Conservation (phyloP, 2,888 invertebrate species). For the Apeira syringaria region DNA sequence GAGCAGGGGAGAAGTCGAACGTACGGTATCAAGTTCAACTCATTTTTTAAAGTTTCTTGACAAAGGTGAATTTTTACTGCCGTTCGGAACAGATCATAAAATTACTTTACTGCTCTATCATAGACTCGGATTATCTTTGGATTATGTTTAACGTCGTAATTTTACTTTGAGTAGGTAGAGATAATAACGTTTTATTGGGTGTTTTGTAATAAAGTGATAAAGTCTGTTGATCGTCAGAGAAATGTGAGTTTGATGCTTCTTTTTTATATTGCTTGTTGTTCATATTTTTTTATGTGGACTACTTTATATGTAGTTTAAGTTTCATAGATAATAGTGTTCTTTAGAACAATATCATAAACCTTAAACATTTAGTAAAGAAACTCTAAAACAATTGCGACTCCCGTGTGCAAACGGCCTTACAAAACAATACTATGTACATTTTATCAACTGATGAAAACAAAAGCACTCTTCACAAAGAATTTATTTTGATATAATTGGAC, state of each 20-base stretch:
- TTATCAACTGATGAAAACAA: no score
- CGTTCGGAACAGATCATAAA: conserved; percentile 25
- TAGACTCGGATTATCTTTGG: conserved; percentile 28
- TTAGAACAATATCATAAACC: no score
- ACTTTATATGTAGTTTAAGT: no score
- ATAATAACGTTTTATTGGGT: conserved; percentile 27
- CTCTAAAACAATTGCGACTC: no score
- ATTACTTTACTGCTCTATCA: conserved; percentile 31
- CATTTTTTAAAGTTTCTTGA: conserved; percentile 17
- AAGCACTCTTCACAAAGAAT: no score
- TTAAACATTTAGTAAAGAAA: no score
- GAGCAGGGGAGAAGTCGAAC: conserved; percentile 37
- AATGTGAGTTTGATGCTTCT: conserved; percentile 23
- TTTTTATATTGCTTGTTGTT: conserved; percentile 14
- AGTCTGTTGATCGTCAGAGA: conserved; percentile 26
- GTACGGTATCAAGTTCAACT: conserved; percentile 23
- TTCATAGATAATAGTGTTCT: no score
- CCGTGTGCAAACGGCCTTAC: no score
- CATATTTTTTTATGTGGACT: not conserved
- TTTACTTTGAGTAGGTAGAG: conserved; percentile 18
- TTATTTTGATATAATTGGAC: no score
- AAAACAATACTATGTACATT: no score
- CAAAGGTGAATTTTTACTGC: conserved; percentile 23
- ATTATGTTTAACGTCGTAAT: conserved; percentile 25
- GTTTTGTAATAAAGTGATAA: conserved; percentile 38